A percentile compares a stretch with the other conserved stretches of the same genome.
These are phyloP conservation scores for Cotesia congregata DNA, from an alignment of 2,888 invertebrate species.

Conservation along the genomic window DNA sequence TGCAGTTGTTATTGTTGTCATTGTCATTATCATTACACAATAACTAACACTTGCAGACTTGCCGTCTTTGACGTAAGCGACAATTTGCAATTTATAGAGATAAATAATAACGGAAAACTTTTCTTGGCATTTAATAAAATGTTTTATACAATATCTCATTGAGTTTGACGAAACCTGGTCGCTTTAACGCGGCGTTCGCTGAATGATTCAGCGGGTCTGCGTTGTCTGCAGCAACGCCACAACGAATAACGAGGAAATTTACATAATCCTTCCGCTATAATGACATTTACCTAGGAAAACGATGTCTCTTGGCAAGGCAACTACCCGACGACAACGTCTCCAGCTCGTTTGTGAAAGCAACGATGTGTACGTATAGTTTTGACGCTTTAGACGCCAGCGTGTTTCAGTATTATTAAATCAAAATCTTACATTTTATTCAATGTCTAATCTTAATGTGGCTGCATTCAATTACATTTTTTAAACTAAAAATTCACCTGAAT, in stretches of 20 bases:
- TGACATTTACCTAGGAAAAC: slow-evolving; percentile 47
- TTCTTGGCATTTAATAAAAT: slow-evolving; percentile 12
- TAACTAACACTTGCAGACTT: slow-evolving; percentile 33
- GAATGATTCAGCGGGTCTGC: slow-evolving; percentile 11
- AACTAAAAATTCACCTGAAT: too few relatives aligned
- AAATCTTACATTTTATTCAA: not conserved
- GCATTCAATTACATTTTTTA: not conserved
- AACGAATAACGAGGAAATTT: slow-evolving; percentile 53
- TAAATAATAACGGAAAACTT: not conserved
- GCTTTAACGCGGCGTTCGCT: slow-evolving; percentile 8
- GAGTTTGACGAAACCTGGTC: not conserved
- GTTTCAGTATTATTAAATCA: slow-evolving; percentile 5
- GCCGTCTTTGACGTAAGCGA: not conserved
- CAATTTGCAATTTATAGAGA: slow-evolving; percentile 4
- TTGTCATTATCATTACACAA: slow-evolving; percentile 48
- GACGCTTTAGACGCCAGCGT: slow-evolving; percentile 7
- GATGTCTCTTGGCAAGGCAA: slow-evolving; percentile 1
- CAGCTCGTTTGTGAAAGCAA: not conserved
- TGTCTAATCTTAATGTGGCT: not conserved
- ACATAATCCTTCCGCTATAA: slow-evolving; percentile 51
- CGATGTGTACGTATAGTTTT: slow-evolving; percentile 3
- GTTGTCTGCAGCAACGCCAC: slow-evolving; percentile 28
- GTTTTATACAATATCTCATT: slow-evolving; percentile 5
- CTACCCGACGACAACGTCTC: not conserved
- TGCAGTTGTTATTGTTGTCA: slow-evolving; percentile 56